phyloP scores from a whole-genome alignment of 92 coral and sea anemone species.

The Paramuricea clavata region DNA sequence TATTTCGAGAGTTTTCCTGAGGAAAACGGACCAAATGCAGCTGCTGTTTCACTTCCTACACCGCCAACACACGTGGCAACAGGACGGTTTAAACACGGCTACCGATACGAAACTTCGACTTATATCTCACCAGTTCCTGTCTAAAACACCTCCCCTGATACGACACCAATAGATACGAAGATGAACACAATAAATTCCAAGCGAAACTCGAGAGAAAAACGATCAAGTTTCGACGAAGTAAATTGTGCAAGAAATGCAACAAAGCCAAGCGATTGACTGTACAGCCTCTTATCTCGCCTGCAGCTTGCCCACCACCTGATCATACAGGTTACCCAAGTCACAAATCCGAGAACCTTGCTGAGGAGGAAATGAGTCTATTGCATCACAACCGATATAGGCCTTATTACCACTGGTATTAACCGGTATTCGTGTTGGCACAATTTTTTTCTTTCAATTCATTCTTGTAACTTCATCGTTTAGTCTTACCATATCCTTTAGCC shows the following conservation, averaged over 20 bases:
- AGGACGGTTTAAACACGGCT: constrained; percentile 55
- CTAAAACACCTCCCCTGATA: not conserved
- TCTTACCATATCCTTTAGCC: not conserved
- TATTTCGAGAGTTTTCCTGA: not conserved
- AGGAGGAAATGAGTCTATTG: not conserved
- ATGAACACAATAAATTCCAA: not conserved
- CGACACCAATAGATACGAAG: not conserved
- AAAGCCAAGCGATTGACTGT: constrained; percentile 34
- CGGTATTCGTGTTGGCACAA: not conserved
- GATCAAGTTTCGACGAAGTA: constrained; percentile 9
- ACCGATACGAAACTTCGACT: not conserved
- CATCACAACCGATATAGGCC: too few species aligned
- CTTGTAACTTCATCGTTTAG: not conserved
- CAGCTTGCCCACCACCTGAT: constrained; percentile 7
- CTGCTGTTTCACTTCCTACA: constrained; percentile 67
- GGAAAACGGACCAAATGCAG: constrained; percentile 23
- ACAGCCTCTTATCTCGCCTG: constrained; percentile 16
- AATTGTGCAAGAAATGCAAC: constrained; percentile 42
- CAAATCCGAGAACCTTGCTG: not conserved
- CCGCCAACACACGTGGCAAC: constrained; percentile 97
- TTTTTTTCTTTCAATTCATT: not conserved
- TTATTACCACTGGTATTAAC: not conserved
- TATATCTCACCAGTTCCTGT: not conserved
- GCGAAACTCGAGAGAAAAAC: constrained; percentile 10
- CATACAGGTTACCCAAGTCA: not conserved